These are phyloP conservation scores for Drosophila trichaetosa DNA, from an alignment of 2,888 invertebrate genomes.

Conservation along the genomic window DNA sequence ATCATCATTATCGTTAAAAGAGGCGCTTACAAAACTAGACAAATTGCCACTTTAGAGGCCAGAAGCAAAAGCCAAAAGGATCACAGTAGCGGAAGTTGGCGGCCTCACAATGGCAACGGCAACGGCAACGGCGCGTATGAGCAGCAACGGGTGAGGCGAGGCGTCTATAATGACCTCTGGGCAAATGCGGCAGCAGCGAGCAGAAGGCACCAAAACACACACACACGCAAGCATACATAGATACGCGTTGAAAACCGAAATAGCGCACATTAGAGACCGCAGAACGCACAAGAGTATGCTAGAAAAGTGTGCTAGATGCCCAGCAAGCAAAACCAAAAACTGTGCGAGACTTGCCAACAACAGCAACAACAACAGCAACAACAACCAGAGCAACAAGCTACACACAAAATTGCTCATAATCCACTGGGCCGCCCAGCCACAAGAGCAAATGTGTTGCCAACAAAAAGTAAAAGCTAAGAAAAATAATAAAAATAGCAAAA, in stretches of 20 bases:
- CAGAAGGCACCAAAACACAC: conserved; percentile 14
- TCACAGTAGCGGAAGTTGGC: conserved; percentile 56
- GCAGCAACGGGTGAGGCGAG: conserved; percentile 29
- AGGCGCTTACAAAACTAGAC: conserved; percentile 81
- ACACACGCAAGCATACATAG: conserved; percentile 18
- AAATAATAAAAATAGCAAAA: conserved; percentile 55
- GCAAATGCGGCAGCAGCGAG: conserved; percentile 54
- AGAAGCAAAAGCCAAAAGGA: conserved; percentile 53
- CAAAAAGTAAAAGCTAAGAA: conserved; percentile 34
- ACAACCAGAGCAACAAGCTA: conserved; percentile 42
- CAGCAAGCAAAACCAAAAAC: conserved; percentile 20
- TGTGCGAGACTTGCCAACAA: conserved; percentile 18
- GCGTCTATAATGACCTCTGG: conserved; percentile 75
- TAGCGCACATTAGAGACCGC: conserved; percentile 77
- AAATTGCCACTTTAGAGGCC: conserved; percentile 81
- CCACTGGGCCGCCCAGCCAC: conserved; percentile 50
- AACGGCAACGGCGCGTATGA: conserved; percentile 42
- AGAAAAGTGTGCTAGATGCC: conserved; percentile 50
- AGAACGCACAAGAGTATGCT: conserved; percentile 58
- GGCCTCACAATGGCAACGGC: conserved; percentile 33
- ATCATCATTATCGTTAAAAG: conserved; percentile 81
- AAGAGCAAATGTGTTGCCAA: conserved; percentile 17
- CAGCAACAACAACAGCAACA: conserved; percentile 23
- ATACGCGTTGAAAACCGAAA: conserved; percentile 68
- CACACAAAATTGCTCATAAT: conserved; percentile 57